Percentiles rank a stretch among this genome's conserved stretches.
These are phyloP conservation scores for Dynastes hyllus DNA, from an alignment of 2,888 invertebrate genomes.

Conservation along the genomic window DNA sequence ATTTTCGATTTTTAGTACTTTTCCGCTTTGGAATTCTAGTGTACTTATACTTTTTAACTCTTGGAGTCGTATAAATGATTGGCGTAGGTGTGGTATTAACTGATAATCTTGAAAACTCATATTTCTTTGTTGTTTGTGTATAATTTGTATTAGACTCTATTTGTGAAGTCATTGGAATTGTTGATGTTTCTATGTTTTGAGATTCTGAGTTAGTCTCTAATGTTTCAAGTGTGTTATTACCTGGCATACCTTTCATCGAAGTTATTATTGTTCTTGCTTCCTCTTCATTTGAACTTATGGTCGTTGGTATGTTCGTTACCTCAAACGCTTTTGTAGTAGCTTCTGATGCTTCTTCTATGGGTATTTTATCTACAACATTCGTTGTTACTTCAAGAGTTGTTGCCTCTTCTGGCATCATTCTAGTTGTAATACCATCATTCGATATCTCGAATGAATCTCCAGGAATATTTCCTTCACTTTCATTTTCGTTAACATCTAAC, in stretches of 20 bases:
- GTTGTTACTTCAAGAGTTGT: neutral
- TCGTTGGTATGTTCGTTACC: neutral
- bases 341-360: neutral
- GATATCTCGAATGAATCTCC: neutral
- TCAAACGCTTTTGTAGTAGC: neutral
- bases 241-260: neutral
- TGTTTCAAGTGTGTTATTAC: neutral
- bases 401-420: neutral
- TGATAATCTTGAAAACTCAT: conserved; percentile 2
- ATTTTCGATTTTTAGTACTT: conserved; percentile 25
- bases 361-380: neutral
- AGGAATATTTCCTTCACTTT: neutral
- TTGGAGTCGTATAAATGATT: neutral
- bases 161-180: conserved; percentile 5
- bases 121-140: neutral
- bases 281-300: neutral
- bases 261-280: neutral
- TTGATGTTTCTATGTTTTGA: neutral
- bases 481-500: neutral
- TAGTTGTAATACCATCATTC: neutral
- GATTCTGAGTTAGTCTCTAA: neutral
- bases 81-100: conserved; percentile 11
- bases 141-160: neutral
- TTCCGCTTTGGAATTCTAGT: conserved; percentile 29
- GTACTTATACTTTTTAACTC: conserved; percentile 39